Evolutionary conservation across 1,140 invertebrate species (phyloP).

Genomic region (Trypoxylus dichotomus): DNA sequence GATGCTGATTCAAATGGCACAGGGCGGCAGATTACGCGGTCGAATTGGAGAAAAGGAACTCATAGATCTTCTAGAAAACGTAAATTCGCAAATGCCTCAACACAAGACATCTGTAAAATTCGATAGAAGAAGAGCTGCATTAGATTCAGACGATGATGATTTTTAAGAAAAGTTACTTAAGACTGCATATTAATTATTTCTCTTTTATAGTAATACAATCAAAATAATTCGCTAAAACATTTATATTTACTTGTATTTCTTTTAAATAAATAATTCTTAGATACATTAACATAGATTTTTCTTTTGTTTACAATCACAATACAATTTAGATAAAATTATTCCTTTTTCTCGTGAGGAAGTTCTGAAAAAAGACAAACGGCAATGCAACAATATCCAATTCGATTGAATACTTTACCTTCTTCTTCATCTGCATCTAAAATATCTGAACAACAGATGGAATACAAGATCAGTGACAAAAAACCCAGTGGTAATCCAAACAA

Average conservation of each 20-base stretch:
- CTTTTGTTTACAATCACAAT: not conserved
- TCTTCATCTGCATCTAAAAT: slow-evolving; percentile 91
- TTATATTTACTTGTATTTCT: not conserved
- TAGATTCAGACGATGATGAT: slow-evolving; percentile 84
- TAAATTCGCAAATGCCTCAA: slow-evolving; percentile 80
- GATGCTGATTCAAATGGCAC: slow-evolving; percentile 91
- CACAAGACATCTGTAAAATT: slow-evolving; percentile 84
- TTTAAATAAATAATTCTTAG: slow-evolving; percentile 18
- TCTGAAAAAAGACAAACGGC: not conserved
- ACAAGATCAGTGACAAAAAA: slow-evolving; percentile 91
- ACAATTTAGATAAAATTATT: slow-evolving; percentile 17
- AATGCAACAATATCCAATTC: not conserved
- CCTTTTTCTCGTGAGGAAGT: slow-evolving; percentile 26
- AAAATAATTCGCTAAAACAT: slow-evolving; percentile 10
- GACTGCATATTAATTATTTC: not conserved
- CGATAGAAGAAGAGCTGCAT: slow-evolving; percentile 78
- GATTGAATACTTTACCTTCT: slow-evolving; percentile 27
- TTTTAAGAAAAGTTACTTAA: slow-evolving; percentile 44
- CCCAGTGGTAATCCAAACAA: slow-evolving; percentile 87
- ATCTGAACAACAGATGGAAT: slow-evolving; percentile 91
- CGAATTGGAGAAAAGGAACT: slow-evolving; percentile 86
- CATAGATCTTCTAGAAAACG: slow-evolving; percentile 80
- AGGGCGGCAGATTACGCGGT: slow-evolving; percentile 76
- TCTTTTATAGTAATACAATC: not conserved
- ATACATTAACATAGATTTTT: slow-evolving; percentile 7